A percentile compares a stretch with the other conserved stretches of the same genome.
Evolutionary conservation across 1,140 invertebrate genomes (phyloP).

Genomic region (Lepidotrigona ventralis): DNA sequence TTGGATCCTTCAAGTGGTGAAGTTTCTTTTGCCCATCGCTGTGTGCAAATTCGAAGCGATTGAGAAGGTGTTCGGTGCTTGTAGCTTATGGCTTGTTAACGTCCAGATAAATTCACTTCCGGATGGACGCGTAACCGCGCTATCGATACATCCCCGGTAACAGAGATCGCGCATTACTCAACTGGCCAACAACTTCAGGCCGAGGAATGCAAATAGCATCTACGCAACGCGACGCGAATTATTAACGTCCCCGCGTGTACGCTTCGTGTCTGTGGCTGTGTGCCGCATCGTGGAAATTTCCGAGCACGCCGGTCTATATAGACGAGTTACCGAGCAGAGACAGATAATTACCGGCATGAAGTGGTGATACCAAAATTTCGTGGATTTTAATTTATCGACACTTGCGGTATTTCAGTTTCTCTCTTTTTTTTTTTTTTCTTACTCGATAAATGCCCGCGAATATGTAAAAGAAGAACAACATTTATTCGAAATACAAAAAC

Average conservation of each 20-base stretch:
- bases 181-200: slow-evolving; percentile 39
- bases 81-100: too few relatives aligned
- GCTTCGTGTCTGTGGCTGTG: not conserved
- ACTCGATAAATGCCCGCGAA: too few relatives aligned
- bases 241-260: slow-evolving; percentile 25
- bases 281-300: not conserved
- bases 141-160: slow-evolving; percentile 28
- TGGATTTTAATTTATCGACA: not conserved
- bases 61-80: too few relatives aligned
- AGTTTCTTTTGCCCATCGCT: too few relatives aligned
- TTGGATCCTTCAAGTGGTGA: too few relatives aligned
- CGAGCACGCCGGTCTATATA: not conserved
- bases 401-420: too few relatives aligned
- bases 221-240: slow-evolving; percentile 27
- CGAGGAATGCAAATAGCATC: slow-evolving; percentile 34
- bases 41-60: too few relatives aligned
- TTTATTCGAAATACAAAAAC: too few relatives aligned
- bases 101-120: too few relatives aligned
- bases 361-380: not conserved
- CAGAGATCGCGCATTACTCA: slow-evolving; percentile 36
- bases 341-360: not conserved
- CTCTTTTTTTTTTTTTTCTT: too few relatives aligned
- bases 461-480: too few relatives aligned
- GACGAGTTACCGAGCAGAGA: not conserved
- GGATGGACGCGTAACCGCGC: not conserved